Base-by-base conservation (phyloP, 2,797 vertebrate species). In the Esox masquinongy region DNA sequence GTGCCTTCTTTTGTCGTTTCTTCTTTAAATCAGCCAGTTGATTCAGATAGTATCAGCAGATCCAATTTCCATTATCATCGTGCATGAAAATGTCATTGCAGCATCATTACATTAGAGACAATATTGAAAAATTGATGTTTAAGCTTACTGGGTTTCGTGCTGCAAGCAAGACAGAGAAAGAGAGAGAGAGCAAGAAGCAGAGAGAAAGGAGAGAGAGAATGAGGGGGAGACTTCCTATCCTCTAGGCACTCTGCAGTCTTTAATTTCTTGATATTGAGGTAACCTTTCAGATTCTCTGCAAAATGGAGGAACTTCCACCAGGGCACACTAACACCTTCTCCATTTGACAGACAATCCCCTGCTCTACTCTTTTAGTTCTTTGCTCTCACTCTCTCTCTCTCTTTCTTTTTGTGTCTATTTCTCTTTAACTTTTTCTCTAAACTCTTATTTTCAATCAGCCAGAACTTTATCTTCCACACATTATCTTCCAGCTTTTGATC, bases 271-370 rank as follows among this genome's bases (percentile, higher is more conserved):
- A 70, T 70, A 26, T 24, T 47, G 68, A 43, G n/a, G 64, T 77
- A 72, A 74, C 26, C 56, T 77, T 64, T 26, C 2, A 36, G 76
- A 22, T 50, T 16, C 51, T 75, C 77, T 75, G 70, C 77, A 70
- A 76, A 76, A 82, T 80, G 77, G 74, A 79, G 80, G 68, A 36
- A 19, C 47, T 76, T 86, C 68, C 82, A 83, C 83, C 85, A 86
- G 84, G 79, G 80, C 78, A 43, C 67, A 17, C 4, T 69, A 31
- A 29, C 11, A 9, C 29, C 9, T 17, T 17, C 16, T 68, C 16
- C 34, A 19, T 36, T 34, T 68, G 1, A 17, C 5, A 85, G 75
- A 81, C 77, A 56, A 59, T 39, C 51, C 71, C 77, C 75, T 31
- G 71, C 73, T 50, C 11, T 6, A 47, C 6, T 12, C 9, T 5